Evolutionary conservation across 2,797 vertebrate genomes (phyloP).

Genomic region (Brachymystax lenok): DNA sequence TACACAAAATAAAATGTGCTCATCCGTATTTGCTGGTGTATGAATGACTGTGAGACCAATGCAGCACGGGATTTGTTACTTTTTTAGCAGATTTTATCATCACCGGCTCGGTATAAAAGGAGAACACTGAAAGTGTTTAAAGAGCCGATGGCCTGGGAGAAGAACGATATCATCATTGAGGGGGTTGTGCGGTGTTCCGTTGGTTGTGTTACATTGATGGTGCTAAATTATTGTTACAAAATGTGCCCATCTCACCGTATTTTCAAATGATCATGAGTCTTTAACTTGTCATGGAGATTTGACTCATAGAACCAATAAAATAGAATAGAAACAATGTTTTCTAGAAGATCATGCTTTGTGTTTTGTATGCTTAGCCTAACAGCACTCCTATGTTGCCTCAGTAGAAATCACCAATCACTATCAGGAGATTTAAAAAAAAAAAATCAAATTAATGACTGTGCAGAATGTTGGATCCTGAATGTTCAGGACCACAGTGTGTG

Average conservation of each 20-base stretch:
- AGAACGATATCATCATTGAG: too few species aligned
- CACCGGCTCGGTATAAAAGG: background rate
- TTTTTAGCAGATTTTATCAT: background rate
- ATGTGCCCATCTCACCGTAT: too few species aligned
- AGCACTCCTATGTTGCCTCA: too few species aligned
- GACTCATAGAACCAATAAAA: background rate
- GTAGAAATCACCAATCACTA: background rate
- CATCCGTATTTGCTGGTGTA: background rate
- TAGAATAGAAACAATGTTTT: background rate
- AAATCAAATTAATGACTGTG: background rate
- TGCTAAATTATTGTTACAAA: too few species aligned
- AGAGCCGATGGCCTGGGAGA: too few species aligned
- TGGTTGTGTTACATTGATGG: too few species aligned
- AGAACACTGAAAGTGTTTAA: too few species aligned
- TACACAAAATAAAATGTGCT: conserved; percentile 23
- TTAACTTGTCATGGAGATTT: too few species aligned
- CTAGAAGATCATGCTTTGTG: too few species aligned
- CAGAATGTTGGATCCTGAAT: conserved; percentile 1
- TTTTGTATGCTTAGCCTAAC: too few species aligned
- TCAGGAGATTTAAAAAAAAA: background rate
- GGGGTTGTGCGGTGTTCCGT: too few species aligned
- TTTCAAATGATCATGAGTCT: too few species aligned
- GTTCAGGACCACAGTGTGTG: background rate
- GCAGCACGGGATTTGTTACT: background rate
- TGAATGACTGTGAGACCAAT: background rate